Conservation (phyloP, 1,140 invertebrate genomes). For the Pseudomyrmex gracilis region DNA sequence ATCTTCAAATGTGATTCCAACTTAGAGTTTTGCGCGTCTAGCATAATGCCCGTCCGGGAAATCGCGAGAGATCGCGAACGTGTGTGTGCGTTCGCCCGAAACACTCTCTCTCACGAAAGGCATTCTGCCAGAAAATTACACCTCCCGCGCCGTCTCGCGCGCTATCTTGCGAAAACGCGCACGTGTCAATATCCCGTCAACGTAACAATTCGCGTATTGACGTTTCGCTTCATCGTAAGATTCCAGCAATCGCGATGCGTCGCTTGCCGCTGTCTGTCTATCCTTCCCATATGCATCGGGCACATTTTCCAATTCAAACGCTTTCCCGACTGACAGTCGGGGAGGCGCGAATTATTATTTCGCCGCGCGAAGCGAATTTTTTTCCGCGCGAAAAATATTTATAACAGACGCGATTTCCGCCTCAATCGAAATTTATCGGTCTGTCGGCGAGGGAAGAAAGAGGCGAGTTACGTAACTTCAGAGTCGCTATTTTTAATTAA, state of each 20-base stretch:
- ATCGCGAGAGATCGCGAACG: conserved; percentile 42
- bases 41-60: conserved; percentile 28
- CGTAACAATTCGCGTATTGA: conserved; percentile 58
- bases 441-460: background rate
- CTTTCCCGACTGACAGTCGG: conserved; percentile 32
- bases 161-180: conserved; percentile 21
- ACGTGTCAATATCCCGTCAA: conserved; percentile 46
- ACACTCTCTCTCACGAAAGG: conserved; percentile 16
- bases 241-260: conserved; percentile 26
- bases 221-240: conserved; percentile 46
- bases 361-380: conserved; percentile 1
- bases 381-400: conserved; percentile 11
- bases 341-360: conserved; percentile 34
- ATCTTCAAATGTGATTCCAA: conserved; percentile 52
- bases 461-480: background rate
- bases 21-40: conserved; percentile 44
- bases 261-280: conserved; percentile 11
- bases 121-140: conserved; percentile 52
- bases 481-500: background rate
- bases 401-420: background rate
- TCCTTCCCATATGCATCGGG: conserved; percentile 20
- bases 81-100: conserved; percentile 4
- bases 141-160: background rate
- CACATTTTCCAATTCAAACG: conserved; percentile 41
- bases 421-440: background rate